Percentiles rank a stretch among this genome's conserved stretches.
Conservation (phyloP, 2,888 invertebrate species). For the Meta bourneti region DNA sequence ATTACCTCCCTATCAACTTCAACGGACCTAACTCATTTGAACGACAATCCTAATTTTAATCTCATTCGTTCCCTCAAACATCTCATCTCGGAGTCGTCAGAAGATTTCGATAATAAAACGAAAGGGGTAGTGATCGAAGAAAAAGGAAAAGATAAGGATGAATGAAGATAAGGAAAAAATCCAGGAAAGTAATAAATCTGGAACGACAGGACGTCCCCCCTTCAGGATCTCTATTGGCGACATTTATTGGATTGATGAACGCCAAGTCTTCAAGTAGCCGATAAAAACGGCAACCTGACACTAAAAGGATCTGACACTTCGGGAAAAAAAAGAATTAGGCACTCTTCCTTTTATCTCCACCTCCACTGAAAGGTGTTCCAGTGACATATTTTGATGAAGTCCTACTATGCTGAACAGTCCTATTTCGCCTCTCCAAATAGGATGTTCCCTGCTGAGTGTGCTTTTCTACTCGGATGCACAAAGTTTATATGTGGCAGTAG, state of each 20-base stretch:
- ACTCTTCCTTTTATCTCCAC: constrained; percentile 44
- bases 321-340: constrained; percentile 38
- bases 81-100: neutral
- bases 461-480: neutral
- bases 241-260: constrained; percentile 70
- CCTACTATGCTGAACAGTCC: neutral
- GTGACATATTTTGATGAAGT: constrained; percentile 66
- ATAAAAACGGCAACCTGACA: constrained; percentile 65
- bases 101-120: neutral
- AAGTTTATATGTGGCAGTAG: neutral
- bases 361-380: constrained; percentile 24
- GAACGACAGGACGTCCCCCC: constrained; percentile 38
- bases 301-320: constrained; percentile 67
- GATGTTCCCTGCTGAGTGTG: neutral
- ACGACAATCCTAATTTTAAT: neutral
- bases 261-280: constrained; percentile 62
- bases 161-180: constrained; percentile 9
- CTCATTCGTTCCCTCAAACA: neutral
- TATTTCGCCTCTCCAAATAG: neutral
- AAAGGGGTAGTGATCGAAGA: constrained; percentile 13
- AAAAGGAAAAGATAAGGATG: neutral
- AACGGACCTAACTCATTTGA: neutral
- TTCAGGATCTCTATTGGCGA: constrained; percentile 53
- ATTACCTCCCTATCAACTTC: neutral
- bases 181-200: constrained; percentile 42